Conservation (phyloP, 2,888 invertebrate genomes). For the Drosophila rubida region DNA sequence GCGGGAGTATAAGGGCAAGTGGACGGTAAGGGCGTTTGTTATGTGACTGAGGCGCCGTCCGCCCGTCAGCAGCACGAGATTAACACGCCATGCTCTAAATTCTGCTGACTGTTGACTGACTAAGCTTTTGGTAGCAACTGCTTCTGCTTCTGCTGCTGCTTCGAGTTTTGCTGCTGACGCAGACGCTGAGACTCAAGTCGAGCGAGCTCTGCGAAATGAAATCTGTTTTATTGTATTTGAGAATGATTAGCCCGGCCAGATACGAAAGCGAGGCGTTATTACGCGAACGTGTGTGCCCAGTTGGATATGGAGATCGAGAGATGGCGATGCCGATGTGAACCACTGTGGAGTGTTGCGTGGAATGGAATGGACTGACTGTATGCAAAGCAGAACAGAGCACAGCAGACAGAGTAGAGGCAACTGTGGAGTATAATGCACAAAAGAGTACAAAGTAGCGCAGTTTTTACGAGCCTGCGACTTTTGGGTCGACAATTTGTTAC, state of each 20-base stretch:
- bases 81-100: constrained; percentile 56
- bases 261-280: constrained; percentile 63
- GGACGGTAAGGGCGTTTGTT: constrained; percentile 25
- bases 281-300: constrained; percentile 54
- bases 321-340: constrained; percentile 28
- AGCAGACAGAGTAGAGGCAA: constrained; percentile 11
- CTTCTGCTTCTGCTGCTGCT: constrained; percentile 34
- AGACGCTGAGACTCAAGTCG: constrained; percentile 7
- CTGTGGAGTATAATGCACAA: constrained; percentile 6
- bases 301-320: constrained; percentile 25
- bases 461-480: constrained; percentile 66
- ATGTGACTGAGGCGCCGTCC: constrained; percentile 49
- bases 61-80: constrained; percentile 66
- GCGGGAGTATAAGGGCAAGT: not conserved
- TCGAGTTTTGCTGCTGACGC: constrained; percentile 23
- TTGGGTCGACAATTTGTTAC: constrained; percentile 46
- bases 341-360: constrained; percentile 1
- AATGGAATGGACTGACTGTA: constrained; percentile 27
- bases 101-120: constrained; percentile 61
- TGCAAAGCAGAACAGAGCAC: constrained; percentile 41
- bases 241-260: constrained; percentile 70
- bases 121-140: constrained; percentile 75
- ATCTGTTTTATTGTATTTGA: constrained; percentile 77
- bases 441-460: constrained; percentile 60
- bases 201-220: constrained; percentile 41